Evolutionary conservation across 1,140 invertebrate genomes (phyloP).

Genomic region (Drosophila cardini): DNA sequence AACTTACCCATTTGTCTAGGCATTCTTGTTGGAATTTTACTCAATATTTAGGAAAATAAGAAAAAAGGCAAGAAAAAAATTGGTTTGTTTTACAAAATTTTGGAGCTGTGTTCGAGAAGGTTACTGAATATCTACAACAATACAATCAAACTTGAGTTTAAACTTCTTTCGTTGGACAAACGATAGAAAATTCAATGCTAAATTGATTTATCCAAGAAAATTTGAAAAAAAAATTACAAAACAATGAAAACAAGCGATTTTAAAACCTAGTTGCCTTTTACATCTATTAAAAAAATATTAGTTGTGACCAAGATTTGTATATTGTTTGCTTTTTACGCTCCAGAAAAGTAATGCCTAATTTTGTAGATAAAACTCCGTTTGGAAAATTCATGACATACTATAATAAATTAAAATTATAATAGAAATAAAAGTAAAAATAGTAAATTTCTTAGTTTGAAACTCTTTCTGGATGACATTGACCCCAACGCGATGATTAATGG

Average conservation of each 20-base stretch:
- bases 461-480: background rate
- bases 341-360: too few relatives aligned
- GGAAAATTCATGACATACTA: background rate
- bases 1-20: constrained; percentile 26
- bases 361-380: too few relatives aligned
- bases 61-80: background rate
- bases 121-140: constrained; percentile 2
- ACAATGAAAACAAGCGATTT: background rate
- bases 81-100: constrained; percentile 26
- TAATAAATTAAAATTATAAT: background rate
- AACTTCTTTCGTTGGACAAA: background rate
- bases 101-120: constrained; percentile 8
- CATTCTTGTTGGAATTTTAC: background rate
- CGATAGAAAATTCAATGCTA: background rate
- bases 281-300: background rate
- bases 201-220: background rate
- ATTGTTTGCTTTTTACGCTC: too few relatives aligned
- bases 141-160: background rate
- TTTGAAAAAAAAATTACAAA: background rate
- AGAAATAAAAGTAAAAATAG: background rate
- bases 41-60: background rate
- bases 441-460: too few relatives aligned
- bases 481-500: constrained; percentile 1
- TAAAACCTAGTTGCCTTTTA: background rate
- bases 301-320: background rate